A percentile compares a stretch with the other conserved stretches of the same genome.
Conservation (phyloP, 2,797 vertebrate genomes). For the Cynopterus sphinx region DNA sequence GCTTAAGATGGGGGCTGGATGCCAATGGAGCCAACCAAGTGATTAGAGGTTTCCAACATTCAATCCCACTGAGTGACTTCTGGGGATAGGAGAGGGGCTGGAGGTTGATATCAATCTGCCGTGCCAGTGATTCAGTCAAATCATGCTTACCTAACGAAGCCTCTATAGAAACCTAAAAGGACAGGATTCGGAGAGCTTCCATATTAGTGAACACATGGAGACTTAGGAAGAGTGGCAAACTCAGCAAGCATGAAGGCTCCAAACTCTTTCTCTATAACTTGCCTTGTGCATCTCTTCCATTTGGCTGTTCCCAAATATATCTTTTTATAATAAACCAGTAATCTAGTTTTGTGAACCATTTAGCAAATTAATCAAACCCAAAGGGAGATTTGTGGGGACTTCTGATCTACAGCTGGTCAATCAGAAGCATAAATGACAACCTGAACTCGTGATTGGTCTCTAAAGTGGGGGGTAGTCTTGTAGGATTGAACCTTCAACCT, state of each 20-base stretch:
- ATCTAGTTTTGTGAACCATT: background rate
- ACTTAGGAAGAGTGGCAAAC: background rate
- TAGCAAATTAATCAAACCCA: background rate
- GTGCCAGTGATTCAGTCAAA: background rate
- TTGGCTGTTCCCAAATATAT: background rate
- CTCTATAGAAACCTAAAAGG: background rate
- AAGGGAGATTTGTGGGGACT: background rate
- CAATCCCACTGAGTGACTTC: background rate
- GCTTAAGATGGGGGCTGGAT: no score
- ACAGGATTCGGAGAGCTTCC: background rate
- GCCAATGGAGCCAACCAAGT: background rate
- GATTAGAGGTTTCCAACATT: background rate
- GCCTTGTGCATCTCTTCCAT: background rate
- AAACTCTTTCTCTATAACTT: no score
- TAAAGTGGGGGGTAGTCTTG: background rate
- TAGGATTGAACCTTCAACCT: background rate
- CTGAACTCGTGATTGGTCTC: background rate
- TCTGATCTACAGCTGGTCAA: background rate
- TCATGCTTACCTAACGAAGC: background rate
- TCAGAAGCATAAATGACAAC: background rate
- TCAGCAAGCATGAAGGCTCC: background rate
- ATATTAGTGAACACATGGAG: background rate
- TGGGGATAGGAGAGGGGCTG: background rate
- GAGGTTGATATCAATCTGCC: background rate
- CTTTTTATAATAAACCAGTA: background rate